Percentiles rank a stretch among this genome's conserved stretches.
phyloP scores from a whole-genome alignment of 2,888 invertebrate species.

The Meteorus cinctellus region DNA sequence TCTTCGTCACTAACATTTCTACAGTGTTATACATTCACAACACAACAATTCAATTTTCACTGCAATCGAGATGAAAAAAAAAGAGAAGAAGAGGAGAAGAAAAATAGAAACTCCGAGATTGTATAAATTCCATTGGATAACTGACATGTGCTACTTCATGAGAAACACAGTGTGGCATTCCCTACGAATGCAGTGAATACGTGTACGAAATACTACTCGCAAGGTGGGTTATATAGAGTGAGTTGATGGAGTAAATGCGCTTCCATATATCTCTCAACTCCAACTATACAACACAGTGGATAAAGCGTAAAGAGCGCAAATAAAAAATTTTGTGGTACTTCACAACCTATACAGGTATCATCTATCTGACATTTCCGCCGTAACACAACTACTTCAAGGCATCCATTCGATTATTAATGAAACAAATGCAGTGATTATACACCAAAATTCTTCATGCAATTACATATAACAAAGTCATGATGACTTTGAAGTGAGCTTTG shows the following conservation, averaged over 20 bases:
- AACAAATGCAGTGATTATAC: background rate
- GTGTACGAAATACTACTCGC: slow-evolving; percentile 15
- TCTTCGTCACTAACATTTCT: background rate
- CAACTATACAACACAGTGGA: background rate
- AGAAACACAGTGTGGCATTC: slow-evolving; percentile 11
- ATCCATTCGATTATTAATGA: background rate
- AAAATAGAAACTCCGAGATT: background rate
- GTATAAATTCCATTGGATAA: slow-evolving; percentile 1
- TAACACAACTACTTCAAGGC: background rate
- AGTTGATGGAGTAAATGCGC: slow-evolving; percentile 1
- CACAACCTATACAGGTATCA: background rate
- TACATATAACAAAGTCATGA: background rate
- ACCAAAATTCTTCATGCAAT: background rate
- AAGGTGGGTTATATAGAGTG: background rate
- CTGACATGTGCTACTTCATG: slow-evolving; percentile 23
- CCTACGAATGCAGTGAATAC: slow-evolving; percentile 16
- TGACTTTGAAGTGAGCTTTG: background rate
- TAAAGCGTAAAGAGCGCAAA: background rate
- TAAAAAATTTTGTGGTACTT: background rate
- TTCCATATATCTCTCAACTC: background rate
- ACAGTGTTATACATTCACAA: background rate
- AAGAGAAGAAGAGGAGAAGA: background rate
- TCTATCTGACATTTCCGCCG: background rate
- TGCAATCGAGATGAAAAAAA: background rate
- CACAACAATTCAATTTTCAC: background rate